Percentiles rank a stretch among this genome's conserved stretches.
Evolutionary conservation across 2,113 vertebrate species (phyloP).

Genomic region (cattle (Bos taurus)): DNA sequence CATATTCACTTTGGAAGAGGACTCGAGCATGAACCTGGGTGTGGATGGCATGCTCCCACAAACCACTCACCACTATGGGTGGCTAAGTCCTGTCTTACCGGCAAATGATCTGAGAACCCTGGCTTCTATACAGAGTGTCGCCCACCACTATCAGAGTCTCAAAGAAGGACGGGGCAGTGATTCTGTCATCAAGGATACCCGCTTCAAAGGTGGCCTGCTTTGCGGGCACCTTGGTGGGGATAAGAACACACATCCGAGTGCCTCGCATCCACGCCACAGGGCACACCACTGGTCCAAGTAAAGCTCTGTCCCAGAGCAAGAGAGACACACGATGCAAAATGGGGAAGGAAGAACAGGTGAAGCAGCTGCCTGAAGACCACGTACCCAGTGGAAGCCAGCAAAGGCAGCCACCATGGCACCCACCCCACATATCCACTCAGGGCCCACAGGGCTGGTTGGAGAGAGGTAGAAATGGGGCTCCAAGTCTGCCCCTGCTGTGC

Average conservation of each 20-base stretch:
- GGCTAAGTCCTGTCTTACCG: not conserved
- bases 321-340: not conserved
- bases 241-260: not conserved
- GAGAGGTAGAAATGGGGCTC: not conserved
- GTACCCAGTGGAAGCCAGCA: not conserved
- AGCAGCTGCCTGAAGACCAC: not conserved
- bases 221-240: not conserved
- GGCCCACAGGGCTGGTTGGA: not conserved
- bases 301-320: not conserved
- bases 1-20: not conserved
- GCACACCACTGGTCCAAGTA: not conserved
- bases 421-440: not conserved
- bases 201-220: not conserved
- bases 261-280: not conserved
- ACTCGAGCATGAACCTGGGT: rapidly evolving
- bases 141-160: not conserved
- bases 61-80: not conserved
- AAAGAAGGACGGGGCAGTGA: not conserved
- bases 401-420: not conserved
- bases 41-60: not conserved
- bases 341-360: not conserved
- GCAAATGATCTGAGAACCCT: not conserved
- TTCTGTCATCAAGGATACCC: not conserved
- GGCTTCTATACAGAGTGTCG: not conserved
- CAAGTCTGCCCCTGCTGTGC: not conserved